Evolutionary conservation across 2,888 invertebrate species (phyloP), one percentile per base, ranked within the genome.

Genomic region (Drosophila macrothrix): DNA sequence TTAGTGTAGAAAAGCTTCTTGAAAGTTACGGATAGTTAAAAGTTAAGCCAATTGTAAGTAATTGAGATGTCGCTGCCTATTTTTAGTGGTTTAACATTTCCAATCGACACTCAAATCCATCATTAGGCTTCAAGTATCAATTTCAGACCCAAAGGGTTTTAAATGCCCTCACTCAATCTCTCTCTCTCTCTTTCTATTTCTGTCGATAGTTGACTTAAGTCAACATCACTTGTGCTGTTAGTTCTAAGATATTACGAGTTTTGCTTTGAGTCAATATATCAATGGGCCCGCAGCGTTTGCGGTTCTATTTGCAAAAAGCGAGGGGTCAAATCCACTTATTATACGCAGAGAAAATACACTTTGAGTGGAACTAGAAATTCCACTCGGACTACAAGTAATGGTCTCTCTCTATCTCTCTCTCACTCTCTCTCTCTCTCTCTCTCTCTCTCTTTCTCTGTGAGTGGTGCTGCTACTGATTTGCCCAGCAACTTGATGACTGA

Each of bases 211-310:
- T 31, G 25, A 33, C 56, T 72, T 50, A 54, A 76, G 75, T 78
- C 71, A 72, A 80, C 66, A 76, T 66, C 66, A 76, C 71, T 76
- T 79, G 68, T 71, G 61, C 61, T 62, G 54, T 68, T 67, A 66
- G 68, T 69, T 64, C 55, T 53, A 68, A 53, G 58, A 69, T 50
- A 58, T 52, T 62, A 46, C 6, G 33, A 49, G 46, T 39, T 76
- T 63, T 62, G 62, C 66, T 46, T 58, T 39, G 54, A 39, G 75
- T 74, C 61, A 70, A 79, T 67, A 69, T 66, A 75, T 69, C 76
- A 75, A 62, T 61, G 58, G 19, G 56, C 56, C 58, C 37, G 70
- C 69, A 55, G 66, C 29, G 25, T 14, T 53, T 64, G 41, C 28
- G 54, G 53, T 25, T 35, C 54, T 58, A 67, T 71, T 76, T 76